Base-by-base conservation (phyloP, 2,888 invertebrate species). In the Hypomecis atomaria region DNA sequence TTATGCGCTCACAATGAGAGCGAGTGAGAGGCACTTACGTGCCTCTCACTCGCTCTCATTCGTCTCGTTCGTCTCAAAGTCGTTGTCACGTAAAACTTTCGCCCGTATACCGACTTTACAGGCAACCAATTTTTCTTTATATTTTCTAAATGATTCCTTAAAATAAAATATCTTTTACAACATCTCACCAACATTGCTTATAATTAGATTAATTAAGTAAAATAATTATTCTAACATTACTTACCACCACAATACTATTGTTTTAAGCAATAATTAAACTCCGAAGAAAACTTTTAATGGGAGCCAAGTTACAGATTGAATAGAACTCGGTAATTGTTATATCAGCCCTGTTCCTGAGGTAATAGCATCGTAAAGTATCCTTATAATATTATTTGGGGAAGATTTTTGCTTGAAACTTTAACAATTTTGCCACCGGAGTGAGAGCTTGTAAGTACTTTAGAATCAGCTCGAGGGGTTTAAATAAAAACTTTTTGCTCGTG, bases 281-380 rank as follows among this genome's bases (percentile, higher is more conserved):
- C 77, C 73, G 69, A 79, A 81, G 80, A 77, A 84, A 90, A 89
- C 84, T 90, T 90, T 89, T 89, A 87, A 89, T 85, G 82, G 86
- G 86, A 79, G 76, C 79, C 76, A 85, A 86, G 82, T 85, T 85
- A 78, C 73, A 73, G 66, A 87, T 87, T 85, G 75, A 84, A 86
- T 83, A 81, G 78, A 82, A 79, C 78, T 81, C 71, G 74, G 78
- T 81, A 79, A 84, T 83, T 78, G 81, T 81, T 79, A 79, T 78
- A 81, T 78, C 79, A 75, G 73, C 61, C 75, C 68, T 74, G 76
- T 76, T 82, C 72, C 64, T 73, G 71, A 77, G 78, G 81, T 80
- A 81, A 81, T 77, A 69, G 78, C 76, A 69, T 76, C 77, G 73
- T 81, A 80, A 82, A 83, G 77, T 82, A 79, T 80, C 75, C 76